These are phyloP conservation scores for Lagodon rhomboides DNA, from an alignment of 2,797 vertebrate species.

Conservation along the genomic window DNA sequence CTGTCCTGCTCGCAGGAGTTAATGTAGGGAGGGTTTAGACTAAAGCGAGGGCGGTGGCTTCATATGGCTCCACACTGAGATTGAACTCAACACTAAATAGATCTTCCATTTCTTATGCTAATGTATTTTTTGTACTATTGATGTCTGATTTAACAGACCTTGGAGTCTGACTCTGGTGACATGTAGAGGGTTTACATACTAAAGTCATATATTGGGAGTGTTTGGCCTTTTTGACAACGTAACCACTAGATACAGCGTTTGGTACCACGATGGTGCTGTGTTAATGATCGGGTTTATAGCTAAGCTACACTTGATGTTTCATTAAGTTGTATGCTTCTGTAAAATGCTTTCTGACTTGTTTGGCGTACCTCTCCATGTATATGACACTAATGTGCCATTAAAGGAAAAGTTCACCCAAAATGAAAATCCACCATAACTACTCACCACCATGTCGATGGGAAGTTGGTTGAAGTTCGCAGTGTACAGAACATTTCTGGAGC, in stretches of 20 bases:
- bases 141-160: slow-evolving; percentile 61
- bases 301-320: slow-evolving; percentile 2
- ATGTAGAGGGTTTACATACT: slow-evolving; percentile 35
- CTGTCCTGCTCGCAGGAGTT: slow-evolving; percentile 18
- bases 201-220: slow-evolving; percentile 32
- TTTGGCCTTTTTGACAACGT: slow-evolving; percentile 21
- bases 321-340: neutral
- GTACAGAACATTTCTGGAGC: too few relatives aligned
- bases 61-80: slow-evolving; percentile 46
- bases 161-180: slow-evolving; percentile 40
- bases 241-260: neutral
- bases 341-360: neutral
- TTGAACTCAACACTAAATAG: slow-evolving; percentile 47
- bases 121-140: slow-evolving; percentile 79
- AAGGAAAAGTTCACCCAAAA: too few relatives aligned
- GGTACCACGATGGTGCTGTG: neutral
- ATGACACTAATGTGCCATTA: slow-evolving; percentile 57
- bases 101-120: slow-evolving; percentile 69
- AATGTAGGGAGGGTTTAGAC: slow-evolving; percentile 24
- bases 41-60: slow-evolving; percentile 35
- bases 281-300: slow-evolving; percentile 5
- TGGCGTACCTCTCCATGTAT: slow-evolving; percentile 41
- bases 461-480: too few relatives aligned
- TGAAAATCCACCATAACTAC: too few relatives aligned
- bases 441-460: too few relatives aligned